Percentiles rank a stretch among this genome's conserved stretches.
Evolutionary conservation across 2,888 invertebrate species (phyloP).

Genomic region (Gordius sp.): DNA sequence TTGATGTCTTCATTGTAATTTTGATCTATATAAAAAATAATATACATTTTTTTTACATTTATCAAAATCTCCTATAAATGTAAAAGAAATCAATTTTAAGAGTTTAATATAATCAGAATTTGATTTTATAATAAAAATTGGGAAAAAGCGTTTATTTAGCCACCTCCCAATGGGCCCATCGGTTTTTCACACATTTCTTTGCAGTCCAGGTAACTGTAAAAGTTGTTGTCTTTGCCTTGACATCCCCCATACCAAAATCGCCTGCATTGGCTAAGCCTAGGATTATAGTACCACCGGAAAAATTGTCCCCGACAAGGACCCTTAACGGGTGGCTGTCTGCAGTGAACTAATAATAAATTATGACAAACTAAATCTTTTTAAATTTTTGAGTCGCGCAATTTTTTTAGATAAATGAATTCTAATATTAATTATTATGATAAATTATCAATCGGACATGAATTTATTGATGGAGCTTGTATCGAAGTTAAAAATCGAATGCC

Average conservation of each 20-base stretch:
- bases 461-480: too few relatives aligned
- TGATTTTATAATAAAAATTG: too few relatives aligned
- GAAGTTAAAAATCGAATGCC: too few relatives aligned
- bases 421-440: too few relatives aligned
- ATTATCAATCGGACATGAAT: too few relatives aligned
- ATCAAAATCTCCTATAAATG: background rate
- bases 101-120: background rate
- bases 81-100: background rate
- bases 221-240: conserved; percentile 18
- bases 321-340: background rate
- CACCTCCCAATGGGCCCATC: too few relatives aligned
- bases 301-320: conserved; percentile 13
- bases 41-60: background rate
- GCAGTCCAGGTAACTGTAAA: conserved; percentile 15
- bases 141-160: too few relatives aligned
- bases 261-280: background rate
- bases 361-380: too few relatives aligned
- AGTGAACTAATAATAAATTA: background rate
- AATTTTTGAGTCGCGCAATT: too few relatives aligned
- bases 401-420: too few relatives aligned
- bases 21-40: background rate
- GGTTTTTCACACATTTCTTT: conserved; percentile 18
- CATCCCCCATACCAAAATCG: conserved; percentile 17
- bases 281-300: conserved; percentile 9
- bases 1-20: background rate